Evolutionary conservation across 2,797 vertebrate genomes (phyloP).

Genomic region (Spea hammondii): DNA sequence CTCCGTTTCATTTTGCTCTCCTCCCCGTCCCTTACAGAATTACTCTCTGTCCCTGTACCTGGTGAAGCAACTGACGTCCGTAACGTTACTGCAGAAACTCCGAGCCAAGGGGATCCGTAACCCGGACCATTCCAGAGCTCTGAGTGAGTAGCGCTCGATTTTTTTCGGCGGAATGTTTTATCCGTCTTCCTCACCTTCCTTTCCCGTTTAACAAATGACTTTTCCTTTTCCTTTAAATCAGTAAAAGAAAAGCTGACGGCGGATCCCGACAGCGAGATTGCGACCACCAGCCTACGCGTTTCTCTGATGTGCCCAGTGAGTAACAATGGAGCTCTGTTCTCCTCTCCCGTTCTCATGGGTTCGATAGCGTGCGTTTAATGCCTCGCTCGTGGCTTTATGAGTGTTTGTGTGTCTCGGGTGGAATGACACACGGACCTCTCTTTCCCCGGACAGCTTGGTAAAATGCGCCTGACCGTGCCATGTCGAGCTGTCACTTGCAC

Average conservation of each 20-base stretch:
- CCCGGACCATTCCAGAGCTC: constrained; percentile 70
- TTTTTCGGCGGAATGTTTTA: too few relatives aligned
- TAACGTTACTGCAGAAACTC: constrained; percentile 69
- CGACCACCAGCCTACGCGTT: constrained; percentile 70
- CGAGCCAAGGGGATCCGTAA: constrained; percentile 73
- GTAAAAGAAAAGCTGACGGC: constrained; percentile 74
- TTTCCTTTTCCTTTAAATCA: constrained; percentile 52
- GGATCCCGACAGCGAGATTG: constrained; percentile 73
- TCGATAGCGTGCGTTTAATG: too few relatives aligned
- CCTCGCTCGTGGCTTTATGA: too few relatives aligned
- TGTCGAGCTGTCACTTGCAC: constrained; percentile 70
- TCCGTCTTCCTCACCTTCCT: background rate
- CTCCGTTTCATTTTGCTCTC: background rate
- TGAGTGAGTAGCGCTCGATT: constrained; percentile 62
- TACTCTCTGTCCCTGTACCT: constrained; percentile 74
- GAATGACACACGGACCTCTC: background rate
- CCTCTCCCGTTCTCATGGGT: background rate
- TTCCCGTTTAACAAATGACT: background rate
- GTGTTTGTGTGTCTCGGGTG: too few relatives aligned
- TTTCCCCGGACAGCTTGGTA: constrained; percentile 61
- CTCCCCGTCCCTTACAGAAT: constrained; percentile 56
- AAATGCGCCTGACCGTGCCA: constrained; percentile 69
- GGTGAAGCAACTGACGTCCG: constrained; percentile 72
- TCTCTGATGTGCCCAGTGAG: constrained; percentile 72
- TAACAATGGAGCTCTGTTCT: background rate